Evolutionary conservation across 2,888 invertebrate genomes (phyloP), one percentile per base, ranked within the genome.

Genomic region (Lypha dubia): DNA sequence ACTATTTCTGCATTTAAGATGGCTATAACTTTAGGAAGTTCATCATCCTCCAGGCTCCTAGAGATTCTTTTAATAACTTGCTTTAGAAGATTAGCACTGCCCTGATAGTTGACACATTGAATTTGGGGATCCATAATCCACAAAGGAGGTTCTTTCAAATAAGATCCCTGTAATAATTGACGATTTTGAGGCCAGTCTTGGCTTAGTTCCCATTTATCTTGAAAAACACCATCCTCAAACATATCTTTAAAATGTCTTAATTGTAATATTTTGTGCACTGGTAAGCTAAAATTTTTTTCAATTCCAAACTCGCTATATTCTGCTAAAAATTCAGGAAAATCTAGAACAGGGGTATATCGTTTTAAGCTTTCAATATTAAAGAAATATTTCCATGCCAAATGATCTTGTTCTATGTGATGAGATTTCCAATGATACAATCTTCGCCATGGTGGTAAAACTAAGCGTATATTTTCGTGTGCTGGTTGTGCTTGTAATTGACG

Each of bases 361-460:
- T 94, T 94, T 32, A 99, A 93, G 88, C 97, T 96, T 0, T 93
- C 88, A 5, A 98, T 73, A 90, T 99, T 96, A 92, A 99, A 99
- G 91, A 98, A 99, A 44, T 92, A 90, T 6, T 94, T 93, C 99
- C 99, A 99, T 0, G 95, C 95, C 46, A 96, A 92, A 49, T 94
- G 94, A 20, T 93, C 92, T 86, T 95, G 95, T 3, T 91, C 88
- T 32, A 93, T 92, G 75, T 93, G 91, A 38, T 93, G 93, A 32
- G 94, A 94, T 88, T 93, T 94, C 99, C 99, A 99, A 90, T 99
- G 99, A 87, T 97, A 97, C 4, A 99, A 92, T 84, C 95, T 94
- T 74, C 96, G 94, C 97, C 98, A 99, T 0, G 99, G 98, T 15
- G 99, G 99, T 86, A 99, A 93, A 63, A 99, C 97, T 88, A 97